Evolutionary conservation across 2,797 vertebrate genomes (phyloP), one percentile per base, ranked within the genome.

Genomic region (Lutjanus campechanus): DNA sequence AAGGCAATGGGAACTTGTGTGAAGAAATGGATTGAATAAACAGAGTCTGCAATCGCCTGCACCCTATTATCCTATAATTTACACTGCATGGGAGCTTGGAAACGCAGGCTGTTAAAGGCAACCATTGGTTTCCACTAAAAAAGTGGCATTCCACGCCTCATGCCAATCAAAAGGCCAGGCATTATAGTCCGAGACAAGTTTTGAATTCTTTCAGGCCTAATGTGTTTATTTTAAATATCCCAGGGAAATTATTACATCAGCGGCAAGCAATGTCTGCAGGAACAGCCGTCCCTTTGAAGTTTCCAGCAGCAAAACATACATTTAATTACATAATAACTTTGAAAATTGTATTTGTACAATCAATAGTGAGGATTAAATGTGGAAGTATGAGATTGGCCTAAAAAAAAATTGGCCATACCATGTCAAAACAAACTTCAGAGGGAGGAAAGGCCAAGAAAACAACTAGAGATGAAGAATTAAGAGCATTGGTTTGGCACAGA

Each of bases 1-100:
- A 91, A 96, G 96, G 95, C 96, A 97, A 95, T 96, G 96, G 96
- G 96, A 97, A 97, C 96, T 97, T 96, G 96, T 97, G 97, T 97
- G 96, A 97, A 98, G 97, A 97, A 97, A 97, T 96, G 96, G 96
- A 96, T 96, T 97, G 96, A 97, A 97, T 98, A 98, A 99, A 98
- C 97, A 98, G 95, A 96, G 96, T 92, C 96, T 95, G 96, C 96
- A 95, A 96, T 97, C 94, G 96, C 96, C 97, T 97, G 96, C 96
- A 95, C 97, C 96, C 96, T 96, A 97, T 97, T 97, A 97, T 97
- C 96, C 96, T 95, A 96, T 97, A 96, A 98, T 98, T 97, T 97
- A 96, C 96, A 96, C 96, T 97, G 97, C 95, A 97, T 97, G 97
- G 96, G 96, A 97, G 97, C 96, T 94, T 93, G 96, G 96, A 96